Conservation (phyloP, 2,888 invertebrate species). For the Crepidodera aurea region DNA sequence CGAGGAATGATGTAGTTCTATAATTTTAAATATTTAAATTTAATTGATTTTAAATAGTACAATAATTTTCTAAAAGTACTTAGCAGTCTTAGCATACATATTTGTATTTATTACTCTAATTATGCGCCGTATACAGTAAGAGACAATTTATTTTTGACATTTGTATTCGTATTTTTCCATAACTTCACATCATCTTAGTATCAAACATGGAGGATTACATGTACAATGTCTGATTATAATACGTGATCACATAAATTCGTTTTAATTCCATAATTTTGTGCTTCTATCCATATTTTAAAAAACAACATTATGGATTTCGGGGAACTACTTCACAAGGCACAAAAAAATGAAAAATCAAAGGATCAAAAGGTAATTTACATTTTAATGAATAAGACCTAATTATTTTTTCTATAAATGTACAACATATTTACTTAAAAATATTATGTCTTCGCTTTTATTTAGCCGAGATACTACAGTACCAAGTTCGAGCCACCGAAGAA, state of each 20-base stretch:
- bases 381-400: neutral
- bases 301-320: constrained; percentile 67
- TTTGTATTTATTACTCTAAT: too few relatives aligned
- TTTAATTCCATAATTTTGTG: neutral
- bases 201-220: constrained; percentile 41
- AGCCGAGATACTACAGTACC: constrained; percentile 74
- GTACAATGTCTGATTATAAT: constrained; percentile 44
- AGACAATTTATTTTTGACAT: neutral
- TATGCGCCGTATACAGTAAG: neutral
- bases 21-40: too few relatives aligned
- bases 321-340: constrained; percentile 68
- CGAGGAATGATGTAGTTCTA: too few relatives aligned
- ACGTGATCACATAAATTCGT: constrained; percentile 31
- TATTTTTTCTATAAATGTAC: neutral
- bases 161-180: neutral
- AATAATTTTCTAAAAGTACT: too few relatives aligned
- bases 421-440: constrained; percentile 5
- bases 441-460: neutral
- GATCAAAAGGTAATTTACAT: constrained; percentile 15
- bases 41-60: too few relatives aligned
- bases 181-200: constrained; percentile 18
- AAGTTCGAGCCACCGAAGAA: constrained; percentile 86
- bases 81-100: too few relatives aligned
- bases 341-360: constrained; percentile 64
- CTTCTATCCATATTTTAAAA: neutral